These are phyloP conservation scores for Heliconius hortense DNA, from an alignment of 2,888 invertebrate species.

Conservation along the genomic window DNA sequence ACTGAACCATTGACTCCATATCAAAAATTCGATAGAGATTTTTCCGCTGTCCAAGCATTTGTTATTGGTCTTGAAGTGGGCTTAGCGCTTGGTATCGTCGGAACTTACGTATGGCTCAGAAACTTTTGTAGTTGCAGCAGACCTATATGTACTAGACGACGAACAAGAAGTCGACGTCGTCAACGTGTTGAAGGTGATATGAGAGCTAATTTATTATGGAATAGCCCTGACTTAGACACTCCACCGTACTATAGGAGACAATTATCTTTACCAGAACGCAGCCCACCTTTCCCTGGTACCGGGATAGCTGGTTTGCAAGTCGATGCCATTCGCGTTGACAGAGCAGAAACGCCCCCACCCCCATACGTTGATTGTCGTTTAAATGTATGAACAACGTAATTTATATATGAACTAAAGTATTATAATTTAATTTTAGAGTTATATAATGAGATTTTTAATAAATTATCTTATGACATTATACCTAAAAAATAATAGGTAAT, in stretches of 20 bases:
- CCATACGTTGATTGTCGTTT: slow-evolving; percentile 71
- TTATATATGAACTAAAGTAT: not conserved
- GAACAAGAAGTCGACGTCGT: slow-evolving; percentile 52
- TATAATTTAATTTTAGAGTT: not conserved
- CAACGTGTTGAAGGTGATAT: slow-evolving; percentile 60
- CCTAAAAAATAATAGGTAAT: not conserved
- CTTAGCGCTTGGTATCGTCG: slow-evolving; percentile 68
- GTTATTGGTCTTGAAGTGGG: slow-evolving; percentile 72
- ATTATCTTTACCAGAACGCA: slow-evolving; percentile 61
- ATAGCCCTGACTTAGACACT: slow-evolving; percentile 67
- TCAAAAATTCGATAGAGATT: slow-evolving; percentile 69
- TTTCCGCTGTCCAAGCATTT: slow-evolving; percentile 72
- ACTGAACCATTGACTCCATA: slow-evolving; percentile 60
- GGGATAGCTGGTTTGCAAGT: slow-evolving; percentile 51
- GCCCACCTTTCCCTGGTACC: slow-evolving; percentile 54
- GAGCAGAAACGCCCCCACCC: slow-evolving; percentile 72
- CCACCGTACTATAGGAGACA: slow-evolving; percentile 68
- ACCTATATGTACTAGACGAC: slow-evolving; percentile 54
- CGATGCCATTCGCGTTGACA: slow-evolving; percentile 60
- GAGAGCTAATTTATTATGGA: slow-evolving; percentile 70
- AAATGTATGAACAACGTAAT: slow-evolving; percentile 49
- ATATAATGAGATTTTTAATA: not conserved
- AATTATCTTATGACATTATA: not conserved
- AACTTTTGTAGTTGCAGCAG: slow-evolving; percentile 62
- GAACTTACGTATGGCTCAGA: slow-evolving; percentile 72